A percentile compares a stretch with the other conserved stretches of the same genome.
phyloP scores from a whole-genome alignment of 2,113 vertebrate species.

The Orycteropus afer region DNA sequence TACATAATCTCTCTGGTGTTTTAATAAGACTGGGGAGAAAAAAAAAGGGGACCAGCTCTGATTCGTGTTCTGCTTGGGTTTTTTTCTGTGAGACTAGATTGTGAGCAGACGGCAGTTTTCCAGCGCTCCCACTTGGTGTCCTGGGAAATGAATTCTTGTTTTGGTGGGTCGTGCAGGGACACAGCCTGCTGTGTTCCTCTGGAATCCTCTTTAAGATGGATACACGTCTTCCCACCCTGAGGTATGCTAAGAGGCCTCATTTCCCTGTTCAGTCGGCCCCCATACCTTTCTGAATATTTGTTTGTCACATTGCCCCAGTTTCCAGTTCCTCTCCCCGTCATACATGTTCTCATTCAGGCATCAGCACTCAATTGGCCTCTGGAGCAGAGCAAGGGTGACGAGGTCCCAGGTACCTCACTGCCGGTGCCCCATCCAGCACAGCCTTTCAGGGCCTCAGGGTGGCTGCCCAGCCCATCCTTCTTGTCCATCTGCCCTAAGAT shows the following conservation, averaged over 20 bases:
- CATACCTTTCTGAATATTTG: not conserved
- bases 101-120: not conserved
- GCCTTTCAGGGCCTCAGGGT: not conserved
- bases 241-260: not conserved
- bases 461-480: not conserved
- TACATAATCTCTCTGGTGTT: conserved; percentile 70
- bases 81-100: not conserved
- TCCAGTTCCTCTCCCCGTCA: not conserved
- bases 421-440: not conserved
- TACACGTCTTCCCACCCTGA: not conserved
- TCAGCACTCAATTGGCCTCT: not conserved
- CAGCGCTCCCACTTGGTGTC: not conserved
- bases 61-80: not conserved
- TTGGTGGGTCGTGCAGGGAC: not conserved
- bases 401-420: not conserved
- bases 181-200: not conserved
- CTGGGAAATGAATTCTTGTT: conserved; percentile 41
- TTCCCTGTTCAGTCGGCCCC: not conserved
- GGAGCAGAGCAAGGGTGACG: not conserved
- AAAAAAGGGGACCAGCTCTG: not conserved
- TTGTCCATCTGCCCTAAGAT: not conserved
- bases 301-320: not conserved
- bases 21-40: conserved; percentile 50
- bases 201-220: not conserved
- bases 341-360: not conserved